Evolutionary conservation across 2,888 invertebrate species (phyloP).

Genomic region (Lasioglossum malachurum): DNA sequence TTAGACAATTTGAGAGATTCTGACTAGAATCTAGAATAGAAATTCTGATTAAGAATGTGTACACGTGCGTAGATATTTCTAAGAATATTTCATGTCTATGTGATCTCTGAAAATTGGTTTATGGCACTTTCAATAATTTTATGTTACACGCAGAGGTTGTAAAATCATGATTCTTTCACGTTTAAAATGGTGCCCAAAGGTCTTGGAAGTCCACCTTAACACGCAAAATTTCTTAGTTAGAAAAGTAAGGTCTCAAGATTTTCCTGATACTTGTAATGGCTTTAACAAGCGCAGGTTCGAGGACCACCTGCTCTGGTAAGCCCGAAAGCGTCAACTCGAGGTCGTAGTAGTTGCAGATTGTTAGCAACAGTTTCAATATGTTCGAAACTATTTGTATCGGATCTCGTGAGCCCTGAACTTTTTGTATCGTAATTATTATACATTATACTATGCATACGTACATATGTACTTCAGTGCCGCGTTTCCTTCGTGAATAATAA

Average conservation of each 20-base stretch:
- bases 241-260: neutral
- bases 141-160: neutral
- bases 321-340: slow-evolving; percentile 5
- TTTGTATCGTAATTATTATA: neutral
- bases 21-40: neutral
- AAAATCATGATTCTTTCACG: neutral
- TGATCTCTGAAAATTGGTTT: neutral
- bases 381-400: slow-evolving; percentile 9
- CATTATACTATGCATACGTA: neutral
- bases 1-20: neutral
- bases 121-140: neutral
- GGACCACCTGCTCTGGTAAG: neutral
- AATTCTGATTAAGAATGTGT: neutral
- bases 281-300: slow-evolving; percentile 2
- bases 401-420: neutral
- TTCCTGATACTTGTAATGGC: neutral
- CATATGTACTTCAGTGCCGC: neutral
- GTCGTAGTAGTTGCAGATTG: neutral
- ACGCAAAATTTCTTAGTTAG: neutral
- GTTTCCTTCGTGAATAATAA: neutral
- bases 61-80: neutral
- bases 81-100: no score
- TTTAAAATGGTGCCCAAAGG: neutral
- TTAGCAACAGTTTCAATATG: neutral
- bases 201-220: neutral